Evolutionary conservation across 2,888 invertebrate species (phyloP), one percentile per base, ranked within the genome.

Genomic region (Athetis lepigone): DNA sequence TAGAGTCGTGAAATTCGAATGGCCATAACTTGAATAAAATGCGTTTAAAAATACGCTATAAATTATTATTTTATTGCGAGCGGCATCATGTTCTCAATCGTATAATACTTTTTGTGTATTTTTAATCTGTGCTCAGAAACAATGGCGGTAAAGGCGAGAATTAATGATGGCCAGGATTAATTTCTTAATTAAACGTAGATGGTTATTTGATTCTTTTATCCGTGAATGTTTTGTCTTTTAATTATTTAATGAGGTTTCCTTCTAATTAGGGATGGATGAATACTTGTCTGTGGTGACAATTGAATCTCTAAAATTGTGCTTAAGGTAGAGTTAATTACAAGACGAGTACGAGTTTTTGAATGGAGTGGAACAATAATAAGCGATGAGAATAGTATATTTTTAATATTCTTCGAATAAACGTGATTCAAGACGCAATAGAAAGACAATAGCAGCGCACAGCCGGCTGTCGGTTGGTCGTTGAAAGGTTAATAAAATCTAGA

Each of bases 1-100:
- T 89, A 86, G 88, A 90, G 89, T 84, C 86, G 80, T 90, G 88
- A 84, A 87, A 85, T 78, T 75, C 75, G 72, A 85, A 85, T 73
- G 72, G 70, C 62, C 55, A 57, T 73, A 83, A 78, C 69, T 70
- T 77, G 69, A 75, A 78, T 77, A 70, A n/a, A 81, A 80, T 77
- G 76, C 75, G 64, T 83, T 81, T 83, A 84, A 86, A 83, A 79
- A 80, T 80, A 55, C 49, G 51, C 71, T 52, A 80, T 87, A 84
- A 85, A 84, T 82, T 63, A 72, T 79, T 73, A 66, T 83, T 84
- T 82, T 86, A 86, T 77, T 79, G 75, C 77, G 33, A 62, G 43
- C 54, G 54, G 75, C 63, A 66, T 80, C 65, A 65, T 69, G 71
- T 70, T 73, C 68, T 62, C 56, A 52, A 72, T 70, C 61, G 59